Conservation (phyloP, 2,113 vertebrate genomes). For the Istiophorus platypterus region DNA sequence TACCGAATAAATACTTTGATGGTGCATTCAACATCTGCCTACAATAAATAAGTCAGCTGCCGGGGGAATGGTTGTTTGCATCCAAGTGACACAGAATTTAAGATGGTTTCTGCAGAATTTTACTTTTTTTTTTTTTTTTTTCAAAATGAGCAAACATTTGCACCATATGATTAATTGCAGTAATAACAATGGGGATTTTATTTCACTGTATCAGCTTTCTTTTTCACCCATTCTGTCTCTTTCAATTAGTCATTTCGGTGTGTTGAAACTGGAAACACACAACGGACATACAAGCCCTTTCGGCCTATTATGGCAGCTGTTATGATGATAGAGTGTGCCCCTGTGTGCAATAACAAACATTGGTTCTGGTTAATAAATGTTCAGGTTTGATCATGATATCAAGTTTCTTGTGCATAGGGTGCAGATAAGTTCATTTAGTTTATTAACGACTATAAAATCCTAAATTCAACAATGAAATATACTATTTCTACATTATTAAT, state of each 20-base stretch:
- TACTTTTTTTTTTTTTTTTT: slow-evolving; percentile 38
- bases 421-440: background rate
- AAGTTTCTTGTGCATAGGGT: slow-evolving; percentile 1
- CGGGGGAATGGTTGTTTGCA: background rate
- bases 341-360: slow-evolving; percentile 77
- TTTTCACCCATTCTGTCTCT: slow-evolving; percentile 17
- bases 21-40: slow-evolving; percentile 37
- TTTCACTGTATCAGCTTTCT: slow-evolving; percentile 60
- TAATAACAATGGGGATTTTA: slow-evolving; percentile 62
- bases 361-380: slow-evolving; percentile 62
- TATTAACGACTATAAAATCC: background rate
- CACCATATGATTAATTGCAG: slow-evolving; percentile 70
- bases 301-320: slow-evolving; percentile 73
- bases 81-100: slow-evolving; percentile 54
- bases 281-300: slow-evolving; percentile 70
- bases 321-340: slow-evolving; percentile 73
- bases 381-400: slow-evolving; percentile 5
- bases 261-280: slow-evolving; percentile 70
- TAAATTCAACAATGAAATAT: slow-evolving; percentile 4
- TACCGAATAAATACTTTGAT: slow-evolving; percentile 29
- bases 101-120: slow-evolving; percentile 37
- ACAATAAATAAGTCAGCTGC: slow-evolving; percentile 22
- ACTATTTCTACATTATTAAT: background rate
- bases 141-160: slow-evolving; percentile 65
- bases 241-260: slow-evolving; percentile 48